Evolutionary conservation across 2,797 vertebrate genomes (phyloP).

Genomic region (Lithobates sylvaticus): DNA sequence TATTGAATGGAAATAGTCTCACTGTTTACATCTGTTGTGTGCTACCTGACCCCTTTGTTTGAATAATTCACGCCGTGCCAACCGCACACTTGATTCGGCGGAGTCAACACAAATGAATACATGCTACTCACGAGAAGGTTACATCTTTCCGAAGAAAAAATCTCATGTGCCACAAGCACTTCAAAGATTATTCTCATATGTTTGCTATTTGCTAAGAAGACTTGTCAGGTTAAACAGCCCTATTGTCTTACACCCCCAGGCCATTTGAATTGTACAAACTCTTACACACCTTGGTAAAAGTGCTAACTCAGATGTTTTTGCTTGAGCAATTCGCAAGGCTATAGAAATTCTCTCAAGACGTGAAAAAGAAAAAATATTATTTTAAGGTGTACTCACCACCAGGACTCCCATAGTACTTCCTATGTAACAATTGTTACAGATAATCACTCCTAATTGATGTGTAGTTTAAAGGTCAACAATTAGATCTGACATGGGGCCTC

Average conservation of each 20-base stretch:
- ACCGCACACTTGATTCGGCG: not conserved
- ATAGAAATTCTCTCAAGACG: not conserved
- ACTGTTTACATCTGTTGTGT: no score
- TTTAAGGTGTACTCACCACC: not conserved
- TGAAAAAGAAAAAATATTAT: constrained; percentile 10
- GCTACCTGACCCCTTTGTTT: no score
- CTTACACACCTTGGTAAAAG: not conserved
- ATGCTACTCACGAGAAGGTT: not conserved
- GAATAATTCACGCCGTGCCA: not conserved
- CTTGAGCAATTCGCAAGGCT: not conserved
- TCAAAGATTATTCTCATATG: not conserved
- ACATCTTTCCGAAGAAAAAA: not conserved
- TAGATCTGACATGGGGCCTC: constrained; percentile 22
- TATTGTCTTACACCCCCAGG: not conserved
- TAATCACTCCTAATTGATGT: constrained; percentile 31
- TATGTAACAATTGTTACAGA: constrained; percentile 1
- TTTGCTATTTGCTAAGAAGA: not conserved
- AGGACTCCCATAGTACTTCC: not conserved
- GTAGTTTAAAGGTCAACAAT: constrained; percentile 43
- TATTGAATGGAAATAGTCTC: no score
- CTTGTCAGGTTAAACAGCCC: not conserved
- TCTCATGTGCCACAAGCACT: not conserved
- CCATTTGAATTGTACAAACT: not conserved
- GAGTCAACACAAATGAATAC: not conserved
- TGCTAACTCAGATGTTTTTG: constrained; percentile 1